A percentile compares a stretch with the other conserved stretches of the same genome.
Conservation (phyloP, 2,797 vertebrate species). For the Etheostoma nigrum region DNA sequence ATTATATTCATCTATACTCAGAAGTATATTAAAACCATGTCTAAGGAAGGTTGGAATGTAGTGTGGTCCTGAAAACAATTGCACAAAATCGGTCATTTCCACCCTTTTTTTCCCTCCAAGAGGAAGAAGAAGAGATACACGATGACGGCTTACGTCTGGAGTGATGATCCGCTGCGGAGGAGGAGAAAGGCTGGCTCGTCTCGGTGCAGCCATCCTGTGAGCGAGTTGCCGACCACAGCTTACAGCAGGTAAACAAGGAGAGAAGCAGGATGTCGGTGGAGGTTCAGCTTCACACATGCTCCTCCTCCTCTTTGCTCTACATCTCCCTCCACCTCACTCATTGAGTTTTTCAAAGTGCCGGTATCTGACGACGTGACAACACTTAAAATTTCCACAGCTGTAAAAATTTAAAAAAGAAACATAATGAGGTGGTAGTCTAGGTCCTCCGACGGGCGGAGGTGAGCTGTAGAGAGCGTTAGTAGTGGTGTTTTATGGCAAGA, state of each 20-base stretch:
- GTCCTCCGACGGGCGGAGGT: conserved; percentile 38
- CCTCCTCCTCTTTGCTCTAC: conserved; percentile 1
- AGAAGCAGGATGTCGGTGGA: conserved; percentile 55
- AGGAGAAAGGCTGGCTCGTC: conserved; percentile 49
- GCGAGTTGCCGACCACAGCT: conserved; percentile 50
- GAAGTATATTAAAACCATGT: conserved; percentile 84
- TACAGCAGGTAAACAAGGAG: conserved; percentile 76
- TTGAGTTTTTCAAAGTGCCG: conserved; percentile 68
- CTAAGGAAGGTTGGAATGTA: conserved; percentile 84
- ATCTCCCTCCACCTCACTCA: conserved; percentile 41
- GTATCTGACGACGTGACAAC: conserved; percentile 57
- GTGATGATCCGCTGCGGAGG: conserved; percentile 52
- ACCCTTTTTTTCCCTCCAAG: conserved; percentile 27
- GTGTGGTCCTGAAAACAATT: conserved; percentile 80
- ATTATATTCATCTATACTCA: conserved; percentile 86
- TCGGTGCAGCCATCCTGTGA: conserved; percentile 41
- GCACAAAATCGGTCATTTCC: conserved; percentile 69
- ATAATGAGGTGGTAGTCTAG: conserved; percentile 59
- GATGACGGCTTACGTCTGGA: conserved; percentile 55
- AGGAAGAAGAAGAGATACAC: conserved; percentile 66
- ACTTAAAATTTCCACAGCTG: conserved; percentile 61
- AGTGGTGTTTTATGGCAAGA: conserved; percentile 61
- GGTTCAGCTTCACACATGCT: conserved; percentile 24
- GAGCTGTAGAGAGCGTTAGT: conserved; percentile 53
- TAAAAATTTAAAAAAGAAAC: conserved; percentile 51